A percentile compares a stretch with the other conserved stretches of the same genome.
Evolutionary conservation across 30 jellyfish, hydroid and myxozoan species (phyloP).

Genomic region (Aurelia coerulea): DNA sequence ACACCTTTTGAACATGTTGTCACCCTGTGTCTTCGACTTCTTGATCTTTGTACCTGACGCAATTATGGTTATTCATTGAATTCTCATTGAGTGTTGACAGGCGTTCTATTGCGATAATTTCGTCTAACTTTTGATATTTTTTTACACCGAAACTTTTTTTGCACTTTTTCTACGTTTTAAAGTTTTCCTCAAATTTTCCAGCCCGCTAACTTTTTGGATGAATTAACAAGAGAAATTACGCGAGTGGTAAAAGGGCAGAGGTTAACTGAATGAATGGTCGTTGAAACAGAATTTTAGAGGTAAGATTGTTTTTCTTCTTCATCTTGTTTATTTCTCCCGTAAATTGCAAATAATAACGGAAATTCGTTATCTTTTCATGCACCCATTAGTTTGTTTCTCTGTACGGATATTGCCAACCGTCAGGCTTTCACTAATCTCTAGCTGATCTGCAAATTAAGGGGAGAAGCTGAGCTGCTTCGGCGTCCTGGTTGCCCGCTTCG

Average conservation of each 20-base stretch:
- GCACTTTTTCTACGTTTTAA: neutral
- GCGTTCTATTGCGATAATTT: constrained; percentile 17
- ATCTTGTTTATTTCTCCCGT: neutral
- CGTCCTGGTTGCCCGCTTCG: no score
- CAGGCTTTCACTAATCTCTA: no score
- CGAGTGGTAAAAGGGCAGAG: neutral
- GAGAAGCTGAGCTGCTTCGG: no score
- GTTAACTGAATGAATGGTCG: constrained; percentile 8
- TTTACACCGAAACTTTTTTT: neutral
- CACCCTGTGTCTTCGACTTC: constrained; percentile 64
- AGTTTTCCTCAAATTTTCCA: neutral
- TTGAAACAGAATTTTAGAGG: constrained; percentile 18
- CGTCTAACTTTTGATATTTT: neutral
- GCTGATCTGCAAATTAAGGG: no score
- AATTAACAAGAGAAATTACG: neutral
- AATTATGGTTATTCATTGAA: constrained; percentile 28
- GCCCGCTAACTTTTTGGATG: neutral
- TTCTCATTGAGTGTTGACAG: constrained; percentile 22
- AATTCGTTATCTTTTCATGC: no score
- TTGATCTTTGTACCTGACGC: constrained; percentile 67
- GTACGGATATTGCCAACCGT: no score
- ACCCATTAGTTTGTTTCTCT: no score
- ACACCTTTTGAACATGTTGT: constrained; percentile 4
- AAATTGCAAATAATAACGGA: neutral
- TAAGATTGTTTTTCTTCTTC: neutral